A percentile compares a stretch with the other conserved stretches of the same genome.
These are phyloP conservation scores for Aspidiotus destructor DNA, from an alignment of 2,888 invertebrate species.

Conservation along the genomic window DNA sequence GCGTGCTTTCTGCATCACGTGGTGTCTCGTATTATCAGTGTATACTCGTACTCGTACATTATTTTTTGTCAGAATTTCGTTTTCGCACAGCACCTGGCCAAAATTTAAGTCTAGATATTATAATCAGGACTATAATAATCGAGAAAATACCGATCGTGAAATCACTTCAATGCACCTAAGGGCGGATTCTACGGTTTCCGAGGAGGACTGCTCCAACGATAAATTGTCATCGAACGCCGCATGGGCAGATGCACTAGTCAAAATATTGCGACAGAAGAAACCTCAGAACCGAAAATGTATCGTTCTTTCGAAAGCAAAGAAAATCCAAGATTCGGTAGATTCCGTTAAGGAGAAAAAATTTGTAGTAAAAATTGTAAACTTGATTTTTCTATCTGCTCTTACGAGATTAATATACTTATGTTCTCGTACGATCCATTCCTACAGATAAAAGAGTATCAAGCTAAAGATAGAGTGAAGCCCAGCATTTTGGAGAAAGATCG, in stretches of 20 bases:
- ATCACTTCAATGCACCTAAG: no score
- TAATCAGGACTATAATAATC: no score
- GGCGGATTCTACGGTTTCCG: no score
- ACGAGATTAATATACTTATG: background rate
- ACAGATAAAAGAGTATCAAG: slow-evolving; percentile 54
- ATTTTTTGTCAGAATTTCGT: no score
- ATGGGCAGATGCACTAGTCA: slow-evolving; percentile 74
- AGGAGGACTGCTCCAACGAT: no score
- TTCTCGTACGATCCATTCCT: slow-evolving; percentile 39
- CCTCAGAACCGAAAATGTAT: slow-evolving; percentile 64
- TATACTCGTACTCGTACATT: no score
- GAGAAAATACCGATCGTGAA: no score
- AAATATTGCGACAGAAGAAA: slow-evolving; percentile 64
- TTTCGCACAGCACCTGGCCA: no score
- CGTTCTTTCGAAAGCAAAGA: slow-evolving; percentile 71
- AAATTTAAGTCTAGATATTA: no score
- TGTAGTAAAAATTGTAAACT: slow-evolving; percentile 17
- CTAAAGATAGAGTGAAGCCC: slow-evolving; percentile 61
- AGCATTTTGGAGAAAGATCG: slow-evolving; percentile 62
- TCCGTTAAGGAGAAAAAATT: slow-evolving; percentile 33
- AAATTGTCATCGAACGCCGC: slow-evolving; percentile 52
- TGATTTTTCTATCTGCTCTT: slow-evolving; percentile 10
- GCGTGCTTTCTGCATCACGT: no score
- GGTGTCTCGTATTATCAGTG: no score
- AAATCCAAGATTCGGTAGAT: slow-evolving; percentile 47